Percentiles rank a stretch among this genome's conserved stretches.
phyloP scores from a whole-genome alignment of 2,113 vertebrate genomes.

The Pontoporia blainvillei region DNA sequence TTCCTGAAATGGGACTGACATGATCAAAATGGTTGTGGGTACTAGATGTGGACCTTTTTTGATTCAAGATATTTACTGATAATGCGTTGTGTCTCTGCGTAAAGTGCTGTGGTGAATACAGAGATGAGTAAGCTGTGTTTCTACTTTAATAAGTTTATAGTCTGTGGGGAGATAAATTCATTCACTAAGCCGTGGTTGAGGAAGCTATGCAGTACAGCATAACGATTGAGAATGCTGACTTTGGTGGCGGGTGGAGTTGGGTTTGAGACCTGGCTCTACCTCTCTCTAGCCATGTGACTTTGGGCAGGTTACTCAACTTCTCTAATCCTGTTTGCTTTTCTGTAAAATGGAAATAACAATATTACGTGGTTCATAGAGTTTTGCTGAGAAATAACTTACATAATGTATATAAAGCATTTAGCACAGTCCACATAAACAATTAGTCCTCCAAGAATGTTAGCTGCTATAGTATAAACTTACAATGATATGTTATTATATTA shows the following conservation, averaged over 20 bases:
- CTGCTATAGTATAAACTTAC: not conserved
- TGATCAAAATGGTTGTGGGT: not conserved
- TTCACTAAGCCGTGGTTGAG: not conserved
- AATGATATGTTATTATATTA: not conserved
- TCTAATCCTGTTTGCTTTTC: not conserved
- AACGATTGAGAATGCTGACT: not conserved
- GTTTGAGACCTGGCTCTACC: not conserved
- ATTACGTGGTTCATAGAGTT: not conserved
- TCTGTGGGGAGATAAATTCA: not conserved
- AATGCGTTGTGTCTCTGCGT: not conserved
- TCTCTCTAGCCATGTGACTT: not conserved
- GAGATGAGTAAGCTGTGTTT: not conserved
- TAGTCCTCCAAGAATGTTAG: not conserved
- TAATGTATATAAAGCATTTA: not conserved
- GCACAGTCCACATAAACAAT: not conserved
- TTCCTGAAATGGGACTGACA: not conserved
- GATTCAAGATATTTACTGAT: not conserved
- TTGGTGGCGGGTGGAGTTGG: not conserved
- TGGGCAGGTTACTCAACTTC: slow-evolving; percentile 2
- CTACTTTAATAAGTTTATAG: not conserved
- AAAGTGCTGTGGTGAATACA: not conserved
- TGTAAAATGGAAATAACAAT: not conserved
- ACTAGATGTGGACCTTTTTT: not conserved
- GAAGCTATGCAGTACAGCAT: not conserved
- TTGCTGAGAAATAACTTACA: not conserved